Percentiles rank a stretch among this genome's conserved stretches.
Evolutionary conservation across 2,113 vertebrate genomes (phyloP).

Genomic region (Gallinago jamesoni): DNA sequence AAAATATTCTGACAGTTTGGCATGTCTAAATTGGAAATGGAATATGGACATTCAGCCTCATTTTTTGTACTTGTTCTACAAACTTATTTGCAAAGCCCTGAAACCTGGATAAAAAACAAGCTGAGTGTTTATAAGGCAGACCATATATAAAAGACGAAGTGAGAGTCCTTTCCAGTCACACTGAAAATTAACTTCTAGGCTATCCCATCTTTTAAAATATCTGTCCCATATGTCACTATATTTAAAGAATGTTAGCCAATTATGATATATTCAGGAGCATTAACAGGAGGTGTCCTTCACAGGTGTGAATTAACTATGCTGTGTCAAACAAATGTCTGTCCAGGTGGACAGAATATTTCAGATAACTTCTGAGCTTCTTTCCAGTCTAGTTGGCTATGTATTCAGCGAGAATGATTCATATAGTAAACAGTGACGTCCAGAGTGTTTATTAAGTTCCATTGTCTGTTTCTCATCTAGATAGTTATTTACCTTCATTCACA

Average conservation of each 20-base stretch:
- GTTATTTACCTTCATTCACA: slow-evolving; percentile 30
- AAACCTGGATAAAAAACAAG: neutral
- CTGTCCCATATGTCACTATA: neutral
- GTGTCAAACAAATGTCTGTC: neutral
- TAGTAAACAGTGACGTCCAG: slow-evolving; percentile 15
- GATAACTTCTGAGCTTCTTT: slow-evolving; percentile 4
- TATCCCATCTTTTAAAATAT: neutral
- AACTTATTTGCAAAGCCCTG: neutral
- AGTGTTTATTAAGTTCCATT: slow-evolving; percentile 25
- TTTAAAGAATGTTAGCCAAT: neutral
- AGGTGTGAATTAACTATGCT: neutral
- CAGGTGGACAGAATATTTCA: neutral
- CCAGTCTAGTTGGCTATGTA: neutral
- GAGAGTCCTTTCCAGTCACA: neutral
- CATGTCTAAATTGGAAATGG: neutral
- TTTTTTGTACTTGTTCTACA: slow-evolving; percentile 20
- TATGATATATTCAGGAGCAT: neutral
- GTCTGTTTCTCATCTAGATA: neutral
- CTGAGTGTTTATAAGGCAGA: neutral
- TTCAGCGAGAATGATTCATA: neutral
- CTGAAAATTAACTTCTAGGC: neutral
- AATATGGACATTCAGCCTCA: neutral
- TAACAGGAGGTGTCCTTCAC: neutral
- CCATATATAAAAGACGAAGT: neutral
- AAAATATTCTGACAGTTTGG: neutral